A percentile compares a stretch with the other conserved stretches of the same genome.
phyloP scores from a whole-genome alignment of 2,888 invertebrate species.

The Drosophila yooni region DNA sequence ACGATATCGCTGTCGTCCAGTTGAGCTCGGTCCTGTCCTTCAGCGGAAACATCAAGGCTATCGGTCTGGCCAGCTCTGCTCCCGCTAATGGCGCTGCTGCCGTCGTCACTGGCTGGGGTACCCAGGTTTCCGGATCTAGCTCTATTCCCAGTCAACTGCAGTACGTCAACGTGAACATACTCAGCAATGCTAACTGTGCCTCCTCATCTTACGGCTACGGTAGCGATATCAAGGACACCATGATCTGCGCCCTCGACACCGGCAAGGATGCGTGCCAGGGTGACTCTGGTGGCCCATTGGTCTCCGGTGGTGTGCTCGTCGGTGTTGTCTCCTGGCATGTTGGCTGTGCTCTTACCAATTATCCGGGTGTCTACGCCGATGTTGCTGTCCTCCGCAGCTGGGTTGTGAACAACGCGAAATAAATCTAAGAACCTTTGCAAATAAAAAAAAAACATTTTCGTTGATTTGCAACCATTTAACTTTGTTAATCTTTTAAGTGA shows the following conservation, averaged over 20 bases:
- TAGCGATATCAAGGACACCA: constrained; percentile 42
- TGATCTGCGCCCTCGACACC: constrained; percentile 67
- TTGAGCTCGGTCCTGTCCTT: constrained; percentile 85
- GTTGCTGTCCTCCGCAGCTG: constrained; percentile 62
- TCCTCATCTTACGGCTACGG: constrained; percentile 82
- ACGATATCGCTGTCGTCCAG: constrained; percentile 87
- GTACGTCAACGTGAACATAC: constrained; percentile 84
- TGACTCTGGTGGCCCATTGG: constrained; percentile 80
- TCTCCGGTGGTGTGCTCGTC: constrained; percentile 50
- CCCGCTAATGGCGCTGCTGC: constrained; percentile 64
- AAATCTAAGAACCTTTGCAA: constrained; percentile 27
- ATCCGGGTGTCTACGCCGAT: constrained; percentile 73
- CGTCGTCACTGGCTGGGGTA: constrained; percentile 75
- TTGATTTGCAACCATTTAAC: not conserved
- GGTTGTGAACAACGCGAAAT: constrained; percentile 39
- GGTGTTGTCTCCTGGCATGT: constrained; percentile 79
- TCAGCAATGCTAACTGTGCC: constrained; percentile 84
- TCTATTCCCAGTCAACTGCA: constrained; percentile 83
- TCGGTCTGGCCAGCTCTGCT: constrained; percentile 83
- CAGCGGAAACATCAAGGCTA: constrained; percentile 83
- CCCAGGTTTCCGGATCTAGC: constrained; percentile 62
- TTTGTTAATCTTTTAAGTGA: not conserved
- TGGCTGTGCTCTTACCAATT: constrained; percentile 65
- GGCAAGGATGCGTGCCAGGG: constrained; percentile 71
- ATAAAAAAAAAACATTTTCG: constrained; percentile 23